Evolutionary conservation across 1,140 invertebrate species (phyloP), one percentile per base, ranked within the genome.

Genomic region (Trachymyrmex cornetzi): DNA sequence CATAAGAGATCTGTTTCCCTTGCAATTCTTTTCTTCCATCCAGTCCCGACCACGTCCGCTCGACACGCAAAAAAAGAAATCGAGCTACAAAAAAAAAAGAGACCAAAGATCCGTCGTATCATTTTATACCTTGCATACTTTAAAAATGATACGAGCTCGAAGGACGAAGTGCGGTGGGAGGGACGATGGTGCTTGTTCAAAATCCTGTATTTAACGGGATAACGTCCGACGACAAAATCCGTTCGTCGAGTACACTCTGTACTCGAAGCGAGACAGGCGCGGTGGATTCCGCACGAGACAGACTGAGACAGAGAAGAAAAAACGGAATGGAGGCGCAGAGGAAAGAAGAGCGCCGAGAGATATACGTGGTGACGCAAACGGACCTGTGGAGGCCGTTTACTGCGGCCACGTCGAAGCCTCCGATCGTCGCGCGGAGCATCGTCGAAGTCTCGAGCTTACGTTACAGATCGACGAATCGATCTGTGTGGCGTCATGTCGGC

Each of bases 401-500:
- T 7, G 19, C 6, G 6, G 19, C 19, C 50, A 19, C 53, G n/a
- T n/a, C n/a, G 55, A 0, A 9, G 16, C 6, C 24, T 30, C 16
- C 2, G 61, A 30, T 63, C 59, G 4, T 24, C 14, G 53, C 38
- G 9, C 38, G 38, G 9, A 44, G 38, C 61, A 50, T 12, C 22
- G 44, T 2, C 34, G 6, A 3, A 44, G 44, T 14, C 50, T 14
- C 50, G 79, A 85, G 55, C 50, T 11, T 44, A 44, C 38, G 48
- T 44, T 72, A 16, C 89, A 22, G 89, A 90, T 90, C 75, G 72
- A 89, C 75, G 67, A 63, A 89, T 90, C 88, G 91, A 87, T 87
- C 85, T 75, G 69, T 53, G 64, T 72, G 77, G 69, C 91, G 57
- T 85, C 67, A 92, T 91, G 81, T 92, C 92, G 91, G 88, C 89